A percentile compares a stretch with the other conserved stretches of the same genome.
These are phyloP conservation scores for Torymus texanus DNA, from an alignment of 2,888 invertebrate species.

Conservation along the genomic window DNA sequence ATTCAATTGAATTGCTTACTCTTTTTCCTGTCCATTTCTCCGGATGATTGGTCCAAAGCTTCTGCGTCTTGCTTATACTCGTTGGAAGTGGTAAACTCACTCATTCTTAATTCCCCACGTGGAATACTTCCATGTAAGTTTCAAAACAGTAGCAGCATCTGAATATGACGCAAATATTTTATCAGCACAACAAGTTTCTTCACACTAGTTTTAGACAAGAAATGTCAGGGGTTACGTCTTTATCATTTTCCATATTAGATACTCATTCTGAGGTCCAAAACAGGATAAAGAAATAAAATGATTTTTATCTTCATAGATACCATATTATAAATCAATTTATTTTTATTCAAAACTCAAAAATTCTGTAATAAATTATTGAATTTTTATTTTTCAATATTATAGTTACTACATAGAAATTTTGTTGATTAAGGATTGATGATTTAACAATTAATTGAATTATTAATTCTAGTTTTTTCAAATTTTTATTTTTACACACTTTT, in stretches of 20 bases:
- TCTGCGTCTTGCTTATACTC: constrained; percentile 9
- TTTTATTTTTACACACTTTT: no score
- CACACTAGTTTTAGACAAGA: constrained; percentile 42
- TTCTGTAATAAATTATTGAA: constrained; percentile 22
- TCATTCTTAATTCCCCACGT: constrained; percentile 35
- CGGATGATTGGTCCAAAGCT: neutral
- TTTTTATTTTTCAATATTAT: constrained; percentile 30
- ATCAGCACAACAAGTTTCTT: constrained; percentile 40
- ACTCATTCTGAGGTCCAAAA: constrained; percentile 8
- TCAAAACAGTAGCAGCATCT: constrained; percentile 44
- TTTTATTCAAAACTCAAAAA: constrained; percentile 15
- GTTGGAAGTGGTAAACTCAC: constrained; percentile 10
- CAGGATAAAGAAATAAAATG: neutral
- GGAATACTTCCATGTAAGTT: constrained; percentile 34
- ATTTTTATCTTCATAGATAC: constrained; percentile 6
- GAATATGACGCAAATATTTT: constrained; percentile 45
- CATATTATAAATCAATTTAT: constrained; percentile 11
- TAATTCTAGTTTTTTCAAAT: no score
- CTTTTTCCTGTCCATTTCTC: constrained; percentile 36
- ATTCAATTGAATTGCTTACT: constrained; percentile 22
- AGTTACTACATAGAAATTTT: neutral
- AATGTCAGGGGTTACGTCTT: constrained; percentile 44
- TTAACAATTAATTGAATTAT: no score
- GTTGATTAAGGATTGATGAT: no score
- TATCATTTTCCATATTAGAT: constrained; percentile 37